Percentiles rank a stretch among this genome's conserved stretches.
Evolutionary conservation across 2,113 vertebrate species (phyloP).

Genomic region (Castor canadensis): DNA sequence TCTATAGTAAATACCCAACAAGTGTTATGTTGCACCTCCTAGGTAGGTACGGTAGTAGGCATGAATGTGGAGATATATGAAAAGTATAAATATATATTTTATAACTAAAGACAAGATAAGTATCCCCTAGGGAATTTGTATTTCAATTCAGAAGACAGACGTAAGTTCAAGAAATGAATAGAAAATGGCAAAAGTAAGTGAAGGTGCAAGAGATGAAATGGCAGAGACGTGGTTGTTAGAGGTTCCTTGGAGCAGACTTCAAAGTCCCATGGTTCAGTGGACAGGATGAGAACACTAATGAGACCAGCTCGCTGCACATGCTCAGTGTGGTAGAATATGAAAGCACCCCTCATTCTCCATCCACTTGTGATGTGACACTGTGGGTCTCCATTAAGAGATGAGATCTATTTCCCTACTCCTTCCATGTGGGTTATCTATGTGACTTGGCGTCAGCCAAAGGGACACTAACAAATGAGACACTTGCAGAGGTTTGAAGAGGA

Average conservation of each 20-base stretch:
- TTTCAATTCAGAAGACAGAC: slow-evolving; percentile 52
- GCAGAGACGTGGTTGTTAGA: not conserved
- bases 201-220: slow-evolving; percentile 20
- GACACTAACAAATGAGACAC: not conserved
- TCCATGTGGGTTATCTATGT: not conserved
- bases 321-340: slow-evolving; percentile 42
- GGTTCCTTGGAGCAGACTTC: not conserved
- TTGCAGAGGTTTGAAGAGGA: slow-evolving; percentile 21
- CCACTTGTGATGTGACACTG: slow-evolving; percentile 12
- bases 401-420: not conserved
- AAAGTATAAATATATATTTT: slow-evolving; percentile 27
- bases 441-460: not conserved
- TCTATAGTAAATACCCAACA: not conserved
- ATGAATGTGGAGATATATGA: not conserved
- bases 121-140: slow-evolving; percentile 21
- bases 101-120: slow-evolving; percentile 38
- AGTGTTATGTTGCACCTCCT: not conserved
- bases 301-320: slow-evolving; percentile 24
- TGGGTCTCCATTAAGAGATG: not conserved
- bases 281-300: slow-evolving; percentile 56
- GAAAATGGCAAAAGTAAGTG: slow-evolving; percentile 25
- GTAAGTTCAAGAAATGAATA: slow-evolving; percentile 48
- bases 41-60: not conserved
- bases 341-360: slow-evolving; percentile 36
- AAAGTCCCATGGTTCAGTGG: slow-evolving; percentile 42